Percentiles rank a stretch among this genome's conserved stretches.
Conservation (phyloP, 2,797 vertebrate genomes). For the Crypturellus tataupa region DNA sequence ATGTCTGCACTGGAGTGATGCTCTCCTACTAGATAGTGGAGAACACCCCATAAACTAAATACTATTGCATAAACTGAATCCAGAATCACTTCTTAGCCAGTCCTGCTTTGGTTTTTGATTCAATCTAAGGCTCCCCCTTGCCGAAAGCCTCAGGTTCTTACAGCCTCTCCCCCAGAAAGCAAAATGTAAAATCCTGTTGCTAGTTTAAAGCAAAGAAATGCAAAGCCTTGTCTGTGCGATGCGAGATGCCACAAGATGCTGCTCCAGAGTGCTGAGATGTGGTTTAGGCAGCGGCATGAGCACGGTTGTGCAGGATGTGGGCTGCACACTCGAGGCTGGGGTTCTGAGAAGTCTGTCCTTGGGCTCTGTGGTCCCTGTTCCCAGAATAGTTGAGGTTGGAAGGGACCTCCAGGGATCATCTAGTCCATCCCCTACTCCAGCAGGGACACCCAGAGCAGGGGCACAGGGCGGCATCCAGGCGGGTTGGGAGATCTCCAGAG, state of each 20-base stretch:
- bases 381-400: too few relatives aligned
- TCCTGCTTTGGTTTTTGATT: not conserved
- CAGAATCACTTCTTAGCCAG: not conserved
- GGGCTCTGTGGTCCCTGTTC: not conserved
- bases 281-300: not conserved
- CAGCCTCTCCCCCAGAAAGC: not conserved
- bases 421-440: too few relatives aligned
- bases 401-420: too few relatives aligned
- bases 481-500: too few relatives aligned
- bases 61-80: not conserved
- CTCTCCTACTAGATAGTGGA: not conserved
- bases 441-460: too few relatives aligned
- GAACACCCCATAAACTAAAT: not conserved
- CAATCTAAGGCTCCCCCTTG: not conserved
- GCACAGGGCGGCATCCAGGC: too few relatives aligned
- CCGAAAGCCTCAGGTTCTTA: not conserved
- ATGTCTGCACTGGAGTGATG: not conserved
- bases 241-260: not conserved
- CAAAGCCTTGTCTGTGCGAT: not conserved
- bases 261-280: fast-evolving
- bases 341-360: fast-evolving
- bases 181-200: not conserved
- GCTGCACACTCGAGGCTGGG: not conserved
- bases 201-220: not conserved
- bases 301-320: fast-evolving